Evolutionary conservation across 2,113 vertebrate genomes (phyloP).

Genomic region (Sturnus vulgaris): DNA sequence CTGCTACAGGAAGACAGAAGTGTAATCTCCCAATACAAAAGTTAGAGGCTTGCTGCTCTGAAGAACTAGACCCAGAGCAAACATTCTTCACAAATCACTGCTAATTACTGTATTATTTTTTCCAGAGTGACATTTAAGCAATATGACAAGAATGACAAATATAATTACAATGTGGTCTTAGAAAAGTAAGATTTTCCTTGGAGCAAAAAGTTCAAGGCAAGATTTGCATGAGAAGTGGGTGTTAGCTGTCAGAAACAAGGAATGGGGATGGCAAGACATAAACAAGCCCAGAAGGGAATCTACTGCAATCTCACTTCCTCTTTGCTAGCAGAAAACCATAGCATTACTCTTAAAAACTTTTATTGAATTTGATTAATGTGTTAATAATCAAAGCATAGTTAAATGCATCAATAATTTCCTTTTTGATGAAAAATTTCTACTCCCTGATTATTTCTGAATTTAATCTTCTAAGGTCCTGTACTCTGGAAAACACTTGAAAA

Average conservation of each 20-base stretch:
- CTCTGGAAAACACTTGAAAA: background rate
- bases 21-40: background rate
- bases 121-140: constrained; percentile 3
- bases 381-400: background rate
- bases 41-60: background rate
- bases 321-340: background rate
- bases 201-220: constrained; percentile 4
- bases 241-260: constrained; percentile 19
- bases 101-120: constrained; percentile 25
- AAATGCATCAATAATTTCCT: background rate
- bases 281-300: background rate
- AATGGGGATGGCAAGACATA: background rate
- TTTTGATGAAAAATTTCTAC: background rate
- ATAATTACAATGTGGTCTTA: background rate
- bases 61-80: background rate
- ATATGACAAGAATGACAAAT: constrained; percentile 15
- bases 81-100: background rate
- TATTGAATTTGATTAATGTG: background rate
- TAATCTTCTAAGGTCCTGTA: background rate
- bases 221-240: constrained; percentile 2
- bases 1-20: background rate
- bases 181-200: constrained; percentile 15
- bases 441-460: background rate
- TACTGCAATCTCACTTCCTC: background rate
- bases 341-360: background rate